phyloP scores from a whole-genome alignment of 2,797 vertebrate species.

The Neosilurus hyrtlii region DNA sequence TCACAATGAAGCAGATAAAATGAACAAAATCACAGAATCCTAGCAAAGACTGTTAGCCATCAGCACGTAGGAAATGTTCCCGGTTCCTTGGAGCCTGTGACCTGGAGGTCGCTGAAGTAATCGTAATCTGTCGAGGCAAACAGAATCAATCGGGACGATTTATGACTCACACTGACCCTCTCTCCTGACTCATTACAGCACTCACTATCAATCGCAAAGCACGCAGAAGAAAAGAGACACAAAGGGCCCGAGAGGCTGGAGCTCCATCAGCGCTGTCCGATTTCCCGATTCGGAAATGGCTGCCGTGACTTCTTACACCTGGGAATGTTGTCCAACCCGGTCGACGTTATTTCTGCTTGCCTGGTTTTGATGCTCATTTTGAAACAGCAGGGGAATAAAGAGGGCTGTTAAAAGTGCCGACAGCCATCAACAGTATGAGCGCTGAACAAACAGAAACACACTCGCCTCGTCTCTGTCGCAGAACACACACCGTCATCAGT shows the following conservation, averaged over 20 bases:
- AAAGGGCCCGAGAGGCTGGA: background rate
- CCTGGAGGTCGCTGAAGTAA: slow-evolving; percentile 41
- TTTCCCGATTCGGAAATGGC: background rate
- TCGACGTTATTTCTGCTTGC: background rate
- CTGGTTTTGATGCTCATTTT: slow-evolving; percentile 13
- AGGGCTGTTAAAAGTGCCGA: background rate
- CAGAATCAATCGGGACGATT: slow-evolving; percentile 30
- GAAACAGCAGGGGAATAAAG: background rate
- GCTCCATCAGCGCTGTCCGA: background rate
- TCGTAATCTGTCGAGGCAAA: slow-evolving; percentile 38
- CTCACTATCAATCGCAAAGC: slow-evolving; percentile 27
- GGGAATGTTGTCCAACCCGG: slow-evolving; percentile 10
- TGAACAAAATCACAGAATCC: background rate
- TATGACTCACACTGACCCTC: slow-evolving; percentile 30
- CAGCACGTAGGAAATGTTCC: background rate
- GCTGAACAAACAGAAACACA: background rate
- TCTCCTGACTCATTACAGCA: slow-evolving; percentile 31
- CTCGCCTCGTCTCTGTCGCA: background rate
- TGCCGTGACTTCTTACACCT: slow-evolving; percentile 7
- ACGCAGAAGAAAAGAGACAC: background rate
- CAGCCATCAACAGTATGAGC: background rate
- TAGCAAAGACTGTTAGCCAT: background rate
- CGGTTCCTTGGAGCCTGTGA: background rate
- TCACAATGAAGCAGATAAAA: background rate
- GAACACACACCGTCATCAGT: background rate